Conservation (phyloP, 2,797 vertebrate genomes). For the Amblyraja radiata region DNA sequence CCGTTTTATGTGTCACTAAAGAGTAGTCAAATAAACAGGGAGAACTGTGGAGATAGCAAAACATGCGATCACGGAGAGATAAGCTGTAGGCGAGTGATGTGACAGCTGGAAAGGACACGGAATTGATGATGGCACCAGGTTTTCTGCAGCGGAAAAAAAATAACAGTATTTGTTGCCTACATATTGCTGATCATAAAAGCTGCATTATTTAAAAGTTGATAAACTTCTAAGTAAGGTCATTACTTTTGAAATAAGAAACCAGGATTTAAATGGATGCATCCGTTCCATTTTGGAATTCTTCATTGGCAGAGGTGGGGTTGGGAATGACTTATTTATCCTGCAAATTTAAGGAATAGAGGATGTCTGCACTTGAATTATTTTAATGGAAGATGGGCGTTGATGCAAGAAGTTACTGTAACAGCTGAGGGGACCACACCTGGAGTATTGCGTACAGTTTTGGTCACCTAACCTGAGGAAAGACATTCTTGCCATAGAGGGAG, state of each 20-base stretch:
- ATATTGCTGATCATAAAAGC: background rate
- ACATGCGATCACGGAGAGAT: slow-evolving; percentile 25
- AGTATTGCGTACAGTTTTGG: too few species aligned
- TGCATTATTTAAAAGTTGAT: background rate
- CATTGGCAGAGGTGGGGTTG: too few species aligned
- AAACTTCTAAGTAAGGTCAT: background rate
- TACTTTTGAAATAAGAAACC: background rate
- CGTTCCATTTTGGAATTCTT: too few species aligned
- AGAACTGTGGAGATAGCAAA: slow-evolving; percentile 33
- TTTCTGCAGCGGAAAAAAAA: background rate
- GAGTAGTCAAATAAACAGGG: slow-evolving; percentile 27
- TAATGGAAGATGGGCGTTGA: too few species aligned
- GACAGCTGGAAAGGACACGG: background rate
- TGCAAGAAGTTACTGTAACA: too few species aligned
- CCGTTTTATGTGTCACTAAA: slow-evolving; percentile 27
- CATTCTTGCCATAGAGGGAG: too few species aligned
- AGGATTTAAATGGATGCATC: background rate
- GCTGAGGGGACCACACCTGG: too few species aligned
- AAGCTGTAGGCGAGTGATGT: background rate
- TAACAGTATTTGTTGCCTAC: background rate
- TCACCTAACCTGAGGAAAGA: too few species aligned
- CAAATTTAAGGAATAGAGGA: too few species aligned
- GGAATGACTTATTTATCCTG: too few species aligned
- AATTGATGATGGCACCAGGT: background rate
- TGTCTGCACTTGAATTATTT: too few species aligned